phyloP scores from a whole-genome alignment of 1,140 invertebrate genomes.

The Harpegnathos saltator region DNA sequence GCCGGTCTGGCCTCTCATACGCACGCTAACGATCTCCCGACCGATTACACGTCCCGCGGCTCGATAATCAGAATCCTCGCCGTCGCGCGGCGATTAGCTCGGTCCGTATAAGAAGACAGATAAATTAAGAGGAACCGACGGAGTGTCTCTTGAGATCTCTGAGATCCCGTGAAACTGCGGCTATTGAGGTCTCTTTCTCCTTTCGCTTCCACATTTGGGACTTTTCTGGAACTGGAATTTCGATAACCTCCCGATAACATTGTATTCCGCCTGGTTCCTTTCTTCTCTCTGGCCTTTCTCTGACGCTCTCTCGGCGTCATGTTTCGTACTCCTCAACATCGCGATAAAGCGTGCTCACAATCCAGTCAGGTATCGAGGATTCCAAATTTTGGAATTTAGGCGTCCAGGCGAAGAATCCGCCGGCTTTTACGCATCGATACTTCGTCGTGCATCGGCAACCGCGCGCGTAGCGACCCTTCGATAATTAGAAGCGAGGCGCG shows the following conservation, averaged over 20 bases:
- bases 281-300: neutral
- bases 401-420: no score
- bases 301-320: no score
- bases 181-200: no score
- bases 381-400: no score
- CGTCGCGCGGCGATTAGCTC: constrained; percentile 45
- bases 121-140: constrained; percentile 20
- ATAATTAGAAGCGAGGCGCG: constrained; percentile 44
- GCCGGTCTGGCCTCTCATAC: constrained; percentile 60
- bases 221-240: no score
- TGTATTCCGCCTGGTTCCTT: no score
- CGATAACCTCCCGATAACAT: no score
- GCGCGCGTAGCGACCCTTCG: neutral
- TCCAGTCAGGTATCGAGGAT: no score
- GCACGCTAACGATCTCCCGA: constrained; percentile 45
- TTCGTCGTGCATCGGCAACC: neutral
- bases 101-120: constrained; percentile 21
- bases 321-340: no score
- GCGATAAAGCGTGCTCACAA: no score
- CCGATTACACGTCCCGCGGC: constrained; percentile 49
- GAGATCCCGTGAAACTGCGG: constrained; percentile 26
- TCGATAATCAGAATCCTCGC: constrained; percentile 52
- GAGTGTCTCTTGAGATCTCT: constrained; percentile 46
- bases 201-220: no score
- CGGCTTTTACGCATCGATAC: no score